Base-by-base conservation (phyloP, 2,888 invertebrate genomes). In the Dilophus febrilis region DNA sequence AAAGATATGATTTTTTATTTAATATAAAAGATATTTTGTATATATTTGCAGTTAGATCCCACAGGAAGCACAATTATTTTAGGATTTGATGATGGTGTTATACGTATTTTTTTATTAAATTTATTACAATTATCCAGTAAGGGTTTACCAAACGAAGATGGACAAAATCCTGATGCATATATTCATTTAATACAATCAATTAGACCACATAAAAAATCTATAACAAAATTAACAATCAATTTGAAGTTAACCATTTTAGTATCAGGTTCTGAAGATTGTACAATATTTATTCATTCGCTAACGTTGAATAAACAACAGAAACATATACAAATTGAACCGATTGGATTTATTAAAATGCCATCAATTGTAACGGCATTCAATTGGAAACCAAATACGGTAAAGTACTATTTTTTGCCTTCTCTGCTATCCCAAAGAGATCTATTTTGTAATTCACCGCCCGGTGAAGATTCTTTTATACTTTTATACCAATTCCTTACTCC, bases 41-140 rank as follows among this genome's bases (percentile, higher is more conserved):
- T 40, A 42, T 32, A 31, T 44, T 48, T 50, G 37, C 46, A 75
- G 76, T 59, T 77, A 8, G 80, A 79, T 46, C 51, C 53, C 17
- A 68, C 71, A 1, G 82, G 80, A 12, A 68, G 71, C 19, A 71
- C 77, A 29, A 50, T 86, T 26, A 55, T 82, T 8, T 65, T 77
- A 3, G 82, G 75, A 3, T 86, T 80, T 47, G 65, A 62, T 16
- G 83, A 80, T 53, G 86, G 86, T 10, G 68, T 77, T 28, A 58
- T 86, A 50, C 67, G 85, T 31, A 65, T 71, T 4, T 22, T 22
- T 8, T 6, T 22, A 22, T 22, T 22, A 22, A 8, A 22, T 22
- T 6, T 22, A 22, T 22, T 22, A 22, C 22, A 22, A 22, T 22
- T 4, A 22, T 22, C 5, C 4, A 28, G 49, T 68, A 12, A 50